Evolutionary conservation across 2,797 vertebrate genomes (phyloP), one percentile per base, ranked within the genome.

Genomic region (Steatocranus sp.): DNA sequence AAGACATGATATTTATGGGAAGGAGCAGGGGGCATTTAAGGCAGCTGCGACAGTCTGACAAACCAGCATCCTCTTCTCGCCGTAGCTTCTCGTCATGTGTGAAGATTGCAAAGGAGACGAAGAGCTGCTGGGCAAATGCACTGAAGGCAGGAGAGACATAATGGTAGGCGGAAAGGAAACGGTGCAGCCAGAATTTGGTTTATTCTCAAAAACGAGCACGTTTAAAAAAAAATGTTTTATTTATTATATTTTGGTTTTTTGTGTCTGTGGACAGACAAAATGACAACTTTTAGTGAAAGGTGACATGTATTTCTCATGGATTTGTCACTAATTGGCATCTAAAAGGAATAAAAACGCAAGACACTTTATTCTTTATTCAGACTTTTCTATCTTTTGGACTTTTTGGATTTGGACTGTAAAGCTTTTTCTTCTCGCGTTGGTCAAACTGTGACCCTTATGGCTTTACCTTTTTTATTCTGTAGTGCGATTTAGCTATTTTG

Each of bases 21-120:
- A 81, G 94, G 83, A 75, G 92, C 79, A 76, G 61, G 87, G 86
- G 84, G 87, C 90, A 93, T 95, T 95, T 92, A 93, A 93, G 87
- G 91, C 89, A 76, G 83, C 87, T 83, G 90, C 84, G 30, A 14
- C 81, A 15, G 87, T 78, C 32, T 82, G 84, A 88, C 85, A 32
- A 54, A 82, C n/a, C 56, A 3, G 34, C 87, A 51, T 68, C 73
- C 48, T 81, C 75, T 49, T 43, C 79, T 78, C 83, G 68, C 76
- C 80, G 30, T 23, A 93, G 87, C 91, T 77, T 41, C 84, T 83
- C 88, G 91, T 91, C 94, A 97, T 97, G 97, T 97, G 97, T 84
- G 96, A 96, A 81, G 96, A 97, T 80, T 95, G 96, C 92, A 94
- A 94, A 91, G 94, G 94, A 87, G 92, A 93, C 86, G 91, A 90